Evolutionary conservation across 2,113 vertebrate genomes (phyloP), one percentile per base, ranked within the genome.

Genomic region (Perca flavescens): DNA sequence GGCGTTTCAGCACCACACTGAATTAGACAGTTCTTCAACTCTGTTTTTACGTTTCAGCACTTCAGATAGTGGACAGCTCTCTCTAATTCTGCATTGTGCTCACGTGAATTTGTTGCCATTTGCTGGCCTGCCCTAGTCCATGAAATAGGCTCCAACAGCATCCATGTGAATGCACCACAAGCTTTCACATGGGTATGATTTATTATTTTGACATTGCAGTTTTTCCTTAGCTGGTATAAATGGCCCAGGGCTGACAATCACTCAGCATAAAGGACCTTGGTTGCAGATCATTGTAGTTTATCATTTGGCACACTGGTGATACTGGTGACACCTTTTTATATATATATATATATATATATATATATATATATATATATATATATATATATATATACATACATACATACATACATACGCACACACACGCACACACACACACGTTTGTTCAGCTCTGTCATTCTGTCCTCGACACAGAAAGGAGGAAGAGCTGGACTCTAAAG

Each of bases 401-500:
- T 25, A 25, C 1, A 25, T 25, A 25, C n/a, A n/a, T n/a, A 25
- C 5, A 49, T 28, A 50, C 10, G 46, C 17, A 46, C 12, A 46
- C 21, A 56, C 25, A 49, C n/a, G 36, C 6, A 46, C 7, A 46
- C 7, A 46, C 21, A 47, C 40, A 13, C 13, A 2, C 5, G 12
- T 49, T 13, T 58, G 40, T 60, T 53, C 5, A 58, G 63, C 40
- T 68, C 22, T 77, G 43, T 78, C 10, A 0, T 9, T 80, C 10
- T 86, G 46, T 56, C n/a, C 70, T 34, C 63, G 21, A 36, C 58
- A 62, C 94, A 99, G 98, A 90, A 99, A 99, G 89, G 97, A 99
- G 89, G 96, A 99, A 95, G 97, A 99, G 95, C 95, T 99, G 79
- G 96, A 99, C 95, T 99, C 98, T 19, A 97, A 97, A 91, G 98